Evolutionary conservation across 2,113 vertebrate genomes (phyloP).

Genomic region (Pteronura brasiliensis): DNA sequence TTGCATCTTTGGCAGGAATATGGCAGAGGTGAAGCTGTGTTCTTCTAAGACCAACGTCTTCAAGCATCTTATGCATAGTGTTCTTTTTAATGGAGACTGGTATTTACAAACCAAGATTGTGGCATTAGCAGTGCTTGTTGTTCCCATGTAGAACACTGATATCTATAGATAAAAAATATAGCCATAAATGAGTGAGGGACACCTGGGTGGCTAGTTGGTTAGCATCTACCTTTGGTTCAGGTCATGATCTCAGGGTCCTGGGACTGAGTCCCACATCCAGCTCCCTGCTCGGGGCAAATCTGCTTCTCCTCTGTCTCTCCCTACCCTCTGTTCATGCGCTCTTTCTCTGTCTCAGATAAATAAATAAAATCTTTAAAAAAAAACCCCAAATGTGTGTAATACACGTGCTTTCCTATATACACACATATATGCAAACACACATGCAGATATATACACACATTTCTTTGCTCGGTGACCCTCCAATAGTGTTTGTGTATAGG

Average conservation of each 20-base stretch:
- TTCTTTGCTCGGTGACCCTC: too few relatives aligned
- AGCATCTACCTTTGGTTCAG: too few relatives aligned
- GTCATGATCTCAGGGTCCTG: too few relatives aligned
- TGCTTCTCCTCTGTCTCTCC: too few relatives aligned
- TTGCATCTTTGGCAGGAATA: background rate
- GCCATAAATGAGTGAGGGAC: background rate
- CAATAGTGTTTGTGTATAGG: too few relatives aligned
- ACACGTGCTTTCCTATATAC: fast-evolving
- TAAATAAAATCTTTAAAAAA: too few relatives aligned
- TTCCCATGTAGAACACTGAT: background rate
- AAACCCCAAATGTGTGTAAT: background rate
- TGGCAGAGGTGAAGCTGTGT: background rate
- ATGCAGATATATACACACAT: background rate
- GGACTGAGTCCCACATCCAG: too few relatives aligned
- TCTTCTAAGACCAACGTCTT: background rate
- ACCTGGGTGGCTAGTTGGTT: too few relatives aligned
- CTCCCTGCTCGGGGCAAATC: too few relatives aligned
- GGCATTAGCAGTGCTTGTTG: background rate
- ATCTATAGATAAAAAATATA: background rate
- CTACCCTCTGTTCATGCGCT: too few relatives aligned
- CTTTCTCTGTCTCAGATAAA: too few relatives aligned
- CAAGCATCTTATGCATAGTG: background rate
- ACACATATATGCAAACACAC: background rate
- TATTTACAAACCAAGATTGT: background rate
- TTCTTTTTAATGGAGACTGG: background rate